Evolutionary conservation across 2,888 invertebrate species (phyloP).

Genomic region (Liodrosophila aerea): DNA sequence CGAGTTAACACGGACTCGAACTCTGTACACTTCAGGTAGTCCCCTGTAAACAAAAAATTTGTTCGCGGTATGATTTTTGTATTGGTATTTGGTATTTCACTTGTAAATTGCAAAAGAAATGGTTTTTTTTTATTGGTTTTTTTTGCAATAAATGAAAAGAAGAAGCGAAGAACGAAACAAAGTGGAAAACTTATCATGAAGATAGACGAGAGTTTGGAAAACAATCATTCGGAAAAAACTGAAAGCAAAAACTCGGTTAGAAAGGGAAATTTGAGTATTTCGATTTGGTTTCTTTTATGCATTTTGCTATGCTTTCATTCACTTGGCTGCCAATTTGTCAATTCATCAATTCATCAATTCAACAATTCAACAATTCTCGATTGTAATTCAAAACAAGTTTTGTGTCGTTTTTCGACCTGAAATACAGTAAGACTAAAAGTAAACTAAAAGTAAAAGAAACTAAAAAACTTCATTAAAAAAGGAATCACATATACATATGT

Average conservation of each 20-base stretch:
- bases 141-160: slow-evolving; percentile 12
- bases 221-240: too few relatives aligned
- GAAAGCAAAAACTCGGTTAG: slow-evolving; percentile 15
- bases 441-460: slow-evolving; percentile 7
- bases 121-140: slow-evolving; percentile 20
- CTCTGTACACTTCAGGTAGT: slow-evolving; percentile 91
- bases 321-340: slow-evolving; percentile 43
- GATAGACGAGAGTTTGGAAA: slow-evolving; percentile 13
- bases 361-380: slow-evolving; percentile 1
- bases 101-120: slow-evolving; percentile 24
- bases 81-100: slow-evolving; percentile 36
- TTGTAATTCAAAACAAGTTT: slow-evolving; percentile 9
- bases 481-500: slow-evolving; percentile 30
- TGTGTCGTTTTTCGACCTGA: slow-evolving; percentile 34
- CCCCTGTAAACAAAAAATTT: slow-evolving; percentile 83
- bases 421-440: slow-evolving; percentile 16
- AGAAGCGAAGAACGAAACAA: background rate
- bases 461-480: slow-evolving; percentile 11
- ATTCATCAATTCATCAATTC: slow-evolving; percentile 7
- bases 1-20: slow-evolving; percentile 93
- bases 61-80: slow-evolving; percentile 76
- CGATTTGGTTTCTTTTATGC: slow-evolving; percentile 11
- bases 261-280: slow-evolving; percentile 25
- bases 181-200: slow-evolving; percentile 7
- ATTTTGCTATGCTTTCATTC: slow-evolving; percentile 15